Percentiles rank a stretch among this genome's conserved stretches.
Conservation (phyloP, 2,797 vertebrate species). For the Artibeus jamaicensis region DNA sequence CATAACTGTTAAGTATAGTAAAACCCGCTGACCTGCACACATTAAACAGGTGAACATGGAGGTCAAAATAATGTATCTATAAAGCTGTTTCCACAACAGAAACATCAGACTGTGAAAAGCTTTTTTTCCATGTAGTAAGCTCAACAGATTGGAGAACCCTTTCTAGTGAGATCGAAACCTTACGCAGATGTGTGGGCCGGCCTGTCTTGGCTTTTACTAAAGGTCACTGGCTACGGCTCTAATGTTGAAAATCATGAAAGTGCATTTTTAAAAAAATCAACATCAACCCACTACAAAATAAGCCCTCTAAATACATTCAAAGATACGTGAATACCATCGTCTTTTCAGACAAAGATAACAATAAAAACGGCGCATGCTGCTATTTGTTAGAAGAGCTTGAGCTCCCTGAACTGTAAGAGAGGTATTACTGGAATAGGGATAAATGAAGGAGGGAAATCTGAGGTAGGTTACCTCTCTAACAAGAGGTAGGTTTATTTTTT, state of each 20-base stretch:
- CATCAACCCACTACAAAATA: background rate
- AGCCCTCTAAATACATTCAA: background rate
- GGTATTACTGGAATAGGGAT: background rate
- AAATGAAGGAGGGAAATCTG: background rate
- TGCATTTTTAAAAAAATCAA: background rate
- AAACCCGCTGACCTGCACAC: background rate
- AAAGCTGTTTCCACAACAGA: background rate
- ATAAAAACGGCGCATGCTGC: background rate
- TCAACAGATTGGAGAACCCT: background rate
- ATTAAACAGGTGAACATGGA: background rate
- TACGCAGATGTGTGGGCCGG: background rate
- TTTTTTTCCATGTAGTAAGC: background rate
- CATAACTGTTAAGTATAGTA: background rate
- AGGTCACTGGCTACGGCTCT: background rate
- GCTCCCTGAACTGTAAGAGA: background rate
- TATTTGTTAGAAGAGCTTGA: background rate
- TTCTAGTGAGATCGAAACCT: background rate
- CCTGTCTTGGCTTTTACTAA: background rate
- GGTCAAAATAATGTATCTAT: background rate
- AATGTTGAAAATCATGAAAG: background rate
- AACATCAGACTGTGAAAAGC: background rate
- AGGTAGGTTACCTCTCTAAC: no score
- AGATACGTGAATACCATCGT: background rate
- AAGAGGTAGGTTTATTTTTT: background rate
- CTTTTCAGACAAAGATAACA: background rate